A percentile compares a stretch with the other conserved stretches of the same genome.
phyloP scores from a whole-genome alignment of 2,113 vertebrate species.

The Athene cunicularia region DNA sequence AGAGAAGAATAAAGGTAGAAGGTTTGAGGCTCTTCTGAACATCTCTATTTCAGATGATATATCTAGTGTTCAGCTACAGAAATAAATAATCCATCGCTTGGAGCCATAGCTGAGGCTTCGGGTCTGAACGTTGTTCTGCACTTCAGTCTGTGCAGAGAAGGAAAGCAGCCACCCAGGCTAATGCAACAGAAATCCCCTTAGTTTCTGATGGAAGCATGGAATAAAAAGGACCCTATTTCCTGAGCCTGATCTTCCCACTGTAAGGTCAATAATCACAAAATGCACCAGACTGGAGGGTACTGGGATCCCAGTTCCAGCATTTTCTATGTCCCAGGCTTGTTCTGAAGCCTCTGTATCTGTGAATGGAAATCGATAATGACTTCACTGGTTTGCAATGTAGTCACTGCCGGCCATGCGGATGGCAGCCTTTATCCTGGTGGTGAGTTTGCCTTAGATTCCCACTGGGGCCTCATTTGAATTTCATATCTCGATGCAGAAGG shows the following conservation, averaged over 20 bases:
- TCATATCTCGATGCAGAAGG: not conserved
- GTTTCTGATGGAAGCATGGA: not conserved
- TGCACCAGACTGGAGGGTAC: not conserved
- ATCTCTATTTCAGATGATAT: not conserved
- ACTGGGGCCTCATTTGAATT: not conserved
- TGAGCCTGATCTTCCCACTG: not conserved
- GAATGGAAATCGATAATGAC: not conserved
- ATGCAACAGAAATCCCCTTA: not conserved
- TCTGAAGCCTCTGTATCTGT: not conserved
- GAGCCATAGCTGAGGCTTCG: not conserved
- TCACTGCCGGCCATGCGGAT: accelerated
- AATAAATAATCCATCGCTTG: not conserved
- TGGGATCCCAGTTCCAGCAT: not conserved
- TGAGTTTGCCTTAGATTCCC: not conserved
- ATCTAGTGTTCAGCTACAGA: not conserved
- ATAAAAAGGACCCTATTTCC: not conserved
- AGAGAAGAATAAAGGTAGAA: not conserved
- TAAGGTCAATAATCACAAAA: not conserved
- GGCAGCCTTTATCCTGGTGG: not conserved
- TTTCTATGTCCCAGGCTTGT: not conserved
- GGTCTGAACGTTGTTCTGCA: not conserved
- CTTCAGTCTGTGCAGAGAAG: not conserved
- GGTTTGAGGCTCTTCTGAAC: not conserved
- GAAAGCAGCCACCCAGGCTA: not conserved
- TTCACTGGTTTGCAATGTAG: not conserved